A percentile compares a stretch with the other conserved stretches of the same genome.
These are phyloP conservation scores for Pomacea canaliculata DNA, from an alignment of 2,888 invertebrate genomes.

Conservation along the genomic window DNA sequence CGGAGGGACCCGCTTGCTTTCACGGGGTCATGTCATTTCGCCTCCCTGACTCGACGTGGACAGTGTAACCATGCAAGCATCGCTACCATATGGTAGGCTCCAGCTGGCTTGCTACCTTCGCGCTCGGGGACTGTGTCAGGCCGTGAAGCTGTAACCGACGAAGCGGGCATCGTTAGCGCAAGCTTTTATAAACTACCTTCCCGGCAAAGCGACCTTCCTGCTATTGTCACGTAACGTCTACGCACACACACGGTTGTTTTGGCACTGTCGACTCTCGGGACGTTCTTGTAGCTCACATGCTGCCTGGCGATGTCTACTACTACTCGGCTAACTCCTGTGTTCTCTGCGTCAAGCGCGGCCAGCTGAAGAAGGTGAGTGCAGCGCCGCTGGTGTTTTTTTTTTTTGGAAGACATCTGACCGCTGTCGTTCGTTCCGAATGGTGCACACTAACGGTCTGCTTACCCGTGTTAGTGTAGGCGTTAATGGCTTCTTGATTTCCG, in stretches of 20 bases:
- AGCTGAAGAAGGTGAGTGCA: slow-evolving; percentile 32
- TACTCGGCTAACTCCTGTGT: slow-evolving; percentile 66
- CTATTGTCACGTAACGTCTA: neutral
- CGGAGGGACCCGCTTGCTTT: neutral
- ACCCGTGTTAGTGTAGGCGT: no score
- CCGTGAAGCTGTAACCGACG: neutral
- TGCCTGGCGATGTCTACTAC: slow-evolving; percentile 66
- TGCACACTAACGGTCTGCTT: no score
- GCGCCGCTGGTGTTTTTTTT: neutral
- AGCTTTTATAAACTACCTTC: neutral
- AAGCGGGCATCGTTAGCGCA: neutral
- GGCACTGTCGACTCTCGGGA: neutral
- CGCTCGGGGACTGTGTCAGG: no score
- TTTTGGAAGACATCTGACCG: no score
- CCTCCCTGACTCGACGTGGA: neutral
- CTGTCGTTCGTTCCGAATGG: no score
- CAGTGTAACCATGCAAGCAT: slow-evolving; percentile 8
- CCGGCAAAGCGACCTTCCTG: neutral
- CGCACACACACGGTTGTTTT: neutral
- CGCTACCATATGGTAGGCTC: slow-evolving; percentile 26
- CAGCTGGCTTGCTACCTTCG: neutral
- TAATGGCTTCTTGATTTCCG: no score
- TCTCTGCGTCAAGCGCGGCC: slow-evolving; percentile 58
- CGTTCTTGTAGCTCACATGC: slow-evolving; percentile 40
- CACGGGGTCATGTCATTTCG: slow-evolving; percentile 19